phyloP scores from a whole-genome alignment of 1,140 invertebrate species.

The Apis florea region DNA sequence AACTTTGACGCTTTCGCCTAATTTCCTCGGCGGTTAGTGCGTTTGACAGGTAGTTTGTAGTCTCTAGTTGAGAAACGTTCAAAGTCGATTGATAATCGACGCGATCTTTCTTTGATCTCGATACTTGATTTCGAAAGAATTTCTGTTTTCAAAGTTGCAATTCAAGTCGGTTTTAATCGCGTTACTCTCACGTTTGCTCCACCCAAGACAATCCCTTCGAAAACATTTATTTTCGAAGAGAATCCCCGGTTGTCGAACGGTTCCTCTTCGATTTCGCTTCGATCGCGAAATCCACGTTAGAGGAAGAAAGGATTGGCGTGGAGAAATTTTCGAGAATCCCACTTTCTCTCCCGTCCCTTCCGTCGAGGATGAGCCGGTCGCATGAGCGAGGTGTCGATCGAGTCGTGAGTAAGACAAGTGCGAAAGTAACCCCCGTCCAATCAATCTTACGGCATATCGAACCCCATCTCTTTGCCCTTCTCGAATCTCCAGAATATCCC shows the following conservation, averaged over 20 bases:
- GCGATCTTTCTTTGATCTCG: too few species aligned
- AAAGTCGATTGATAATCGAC: background rate
- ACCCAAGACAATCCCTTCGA: background rate
- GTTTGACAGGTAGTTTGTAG: background rate
- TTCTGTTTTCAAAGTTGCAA: too few species aligned
- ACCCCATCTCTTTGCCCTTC: slow-evolving; percentile 4
- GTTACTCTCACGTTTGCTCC: background rate
- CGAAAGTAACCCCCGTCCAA: slow-evolving; percentile 62
- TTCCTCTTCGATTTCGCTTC: too few species aligned
- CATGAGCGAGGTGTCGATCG: slow-evolving; percentile 63
- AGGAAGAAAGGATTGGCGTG: background rate
- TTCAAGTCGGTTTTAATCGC: background rate
- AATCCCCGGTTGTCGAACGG: too few species aligned
- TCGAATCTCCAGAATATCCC: slow-evolving; percentile 41
- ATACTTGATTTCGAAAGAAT: too few species aligned
- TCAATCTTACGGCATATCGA: slow-evolving; percentile 63
- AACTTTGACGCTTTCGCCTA: slow-evolving; percentile 19
- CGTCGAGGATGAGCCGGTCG: slow-evolving; percentile 17
- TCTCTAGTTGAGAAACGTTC: background rate
- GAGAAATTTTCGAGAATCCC: slow-evolving; percentile 34
- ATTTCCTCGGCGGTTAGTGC: slow-evolving; percentile 5
- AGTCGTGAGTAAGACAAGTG: slow-evolving; percentile 64
- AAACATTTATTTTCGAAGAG: background rate
- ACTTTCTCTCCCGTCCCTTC: slow-evolving; percentile 10
- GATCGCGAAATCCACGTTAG: background rate